Conservation (phyloP, 2,113 vertebrate genomes). For the Rhea americana region DNA sequence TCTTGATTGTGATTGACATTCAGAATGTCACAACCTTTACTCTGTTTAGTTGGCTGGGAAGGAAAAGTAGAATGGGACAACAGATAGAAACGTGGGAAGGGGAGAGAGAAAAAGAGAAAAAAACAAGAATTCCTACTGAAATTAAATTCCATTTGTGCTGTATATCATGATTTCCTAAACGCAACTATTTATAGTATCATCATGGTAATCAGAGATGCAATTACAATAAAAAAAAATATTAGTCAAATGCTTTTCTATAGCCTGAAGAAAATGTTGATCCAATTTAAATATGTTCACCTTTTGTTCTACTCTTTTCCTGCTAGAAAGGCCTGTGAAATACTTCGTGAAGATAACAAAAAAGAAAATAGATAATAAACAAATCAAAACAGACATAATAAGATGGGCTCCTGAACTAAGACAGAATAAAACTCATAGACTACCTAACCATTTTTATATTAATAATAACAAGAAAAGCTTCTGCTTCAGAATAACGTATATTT, state of each 20-base stretch:
- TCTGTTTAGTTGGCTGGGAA: background rate
- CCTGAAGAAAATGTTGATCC: background rate
- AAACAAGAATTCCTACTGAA: background rate
- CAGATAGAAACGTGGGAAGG: background rate
- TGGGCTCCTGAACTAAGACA: background rate
- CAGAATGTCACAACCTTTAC: background rate
- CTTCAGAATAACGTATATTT: background rate
- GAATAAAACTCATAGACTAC: background rate
- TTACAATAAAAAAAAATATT: constrained; percentile 20
- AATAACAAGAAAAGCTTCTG: background rate
- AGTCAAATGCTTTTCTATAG: background rate
- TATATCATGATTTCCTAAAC: background rate
- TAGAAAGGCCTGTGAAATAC: background rate
- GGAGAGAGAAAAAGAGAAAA: background rate
- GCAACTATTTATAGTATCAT: background rate
- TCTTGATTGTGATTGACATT: background rate
- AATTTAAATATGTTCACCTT: background rate
- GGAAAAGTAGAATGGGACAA: background rate
- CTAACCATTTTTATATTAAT: background rate
- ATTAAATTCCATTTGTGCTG: background rate
- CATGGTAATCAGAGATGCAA: background rate
- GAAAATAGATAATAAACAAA: background rate
- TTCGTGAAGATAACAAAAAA: background rate
- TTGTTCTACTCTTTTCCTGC: background rate
- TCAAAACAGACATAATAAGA: background rate